Base-by-base conservation (phyloP, 2,797 vertebrate species). In the Cynopterus sphinx region DNA sequence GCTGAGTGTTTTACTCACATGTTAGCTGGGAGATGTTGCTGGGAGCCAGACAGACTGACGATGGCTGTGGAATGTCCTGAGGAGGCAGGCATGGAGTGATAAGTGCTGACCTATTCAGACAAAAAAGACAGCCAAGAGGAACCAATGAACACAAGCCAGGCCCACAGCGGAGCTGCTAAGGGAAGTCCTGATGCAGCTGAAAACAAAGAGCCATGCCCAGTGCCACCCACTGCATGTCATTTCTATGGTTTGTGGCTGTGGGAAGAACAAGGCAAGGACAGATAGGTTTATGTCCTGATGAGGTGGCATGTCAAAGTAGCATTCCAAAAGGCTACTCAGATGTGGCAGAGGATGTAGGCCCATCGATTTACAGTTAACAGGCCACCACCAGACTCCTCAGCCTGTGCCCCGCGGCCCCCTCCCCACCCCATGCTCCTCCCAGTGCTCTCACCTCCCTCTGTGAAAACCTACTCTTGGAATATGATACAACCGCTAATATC, bases 1-100 rank as follows among this genome's bases (percentile, higher is more conserved):
- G 46, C 55, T 46, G 9, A 3, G 51, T 8, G 9, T 94, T 59
- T 31, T 97, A 99, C 98, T 92, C 98, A 99, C 99, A 98, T 98
- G 53, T 98, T 98, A 8, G 98, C 94, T 0, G 98, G 93, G 1
- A 98, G 33, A 10, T 97, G 98, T 15, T 98, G 98, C 97, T 99
- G 98, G 96, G 98, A 98, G 17, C 98, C 96, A 21, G 98, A 98
- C 19, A 98, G 90, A 2, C 97, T 97, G 96, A 98, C 90, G 13
- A 98, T 92, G 94, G 98, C 98, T 1, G 97, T 93, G 0, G 98
- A 94, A 26, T 98, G 97, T 70, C 98, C 98, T 79, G 98, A 78
- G 0, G 98, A 46, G 91, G 97, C 98, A 31, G 98, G 87, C 0
- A 68, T 2, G 0, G 98, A 67, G 8, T 97, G 98, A 46, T 98